Evolutionary conservation across 2,797 vertebrate genomes (phyloP).

Genomic region (Sternarchorhynchus goeldii): DNA sequence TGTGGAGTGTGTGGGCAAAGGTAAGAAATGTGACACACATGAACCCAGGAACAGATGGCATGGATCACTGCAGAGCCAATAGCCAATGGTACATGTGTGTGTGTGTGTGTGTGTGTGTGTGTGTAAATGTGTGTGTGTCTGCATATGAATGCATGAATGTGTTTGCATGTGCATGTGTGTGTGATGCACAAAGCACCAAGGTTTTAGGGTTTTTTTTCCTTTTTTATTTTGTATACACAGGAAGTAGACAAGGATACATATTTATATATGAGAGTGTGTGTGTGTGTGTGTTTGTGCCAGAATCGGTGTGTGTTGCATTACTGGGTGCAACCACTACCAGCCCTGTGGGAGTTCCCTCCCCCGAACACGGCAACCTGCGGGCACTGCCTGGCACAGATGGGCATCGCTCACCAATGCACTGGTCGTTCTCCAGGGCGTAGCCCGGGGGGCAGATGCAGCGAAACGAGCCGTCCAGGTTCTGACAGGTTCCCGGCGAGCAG

Average conservation of each 20-base stretch:
- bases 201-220: too few species aligned
- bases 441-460: conserved; percentile 90
- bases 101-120: not conserved
- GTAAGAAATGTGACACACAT: not conserved
- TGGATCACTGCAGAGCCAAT: not conserved
- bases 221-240: too few species aligned
- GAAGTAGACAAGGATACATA: too few species aligned
- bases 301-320: not conserved
- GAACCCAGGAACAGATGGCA: conserved; percentile 1
- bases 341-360: too few species aligned
- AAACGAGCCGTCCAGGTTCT: conserved; percentile 93
- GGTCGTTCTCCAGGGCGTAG: conserved; percentile 90
- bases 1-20: not conserved
- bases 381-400: conserved; percentile 10
- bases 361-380: not conserved
- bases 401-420: conserved; percentile 82
- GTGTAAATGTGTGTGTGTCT: conserved; percentile 23
- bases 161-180: conserved; percentile 25
- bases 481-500: conserved; percentile 92
- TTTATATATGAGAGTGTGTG: conserved; percentile 13
- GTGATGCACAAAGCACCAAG: not conserved
- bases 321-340: too few species aligned
- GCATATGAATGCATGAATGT: conserved; percentile 8
- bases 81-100: not conserved
- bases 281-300: conserved; percentile 27